phyloP scores from a whole-genome alignment of 1,140 invertebrate species.

The Brachionus paranguensis region DNA sequence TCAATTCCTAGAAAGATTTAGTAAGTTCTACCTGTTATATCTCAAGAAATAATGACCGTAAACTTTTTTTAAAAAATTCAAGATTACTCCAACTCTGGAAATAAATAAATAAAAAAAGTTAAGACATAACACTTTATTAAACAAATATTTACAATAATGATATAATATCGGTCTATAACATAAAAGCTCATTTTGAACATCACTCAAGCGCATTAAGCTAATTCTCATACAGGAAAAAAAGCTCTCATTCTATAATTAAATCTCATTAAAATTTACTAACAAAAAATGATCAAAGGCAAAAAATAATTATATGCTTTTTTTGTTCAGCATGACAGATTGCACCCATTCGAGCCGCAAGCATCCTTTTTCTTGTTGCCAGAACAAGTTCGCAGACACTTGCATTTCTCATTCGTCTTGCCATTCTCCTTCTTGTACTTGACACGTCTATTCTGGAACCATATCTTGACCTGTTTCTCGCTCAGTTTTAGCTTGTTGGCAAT shows the following conservation, averaged over 20 bases:
- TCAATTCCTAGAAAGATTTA: no score
- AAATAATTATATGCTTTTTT: background rate
- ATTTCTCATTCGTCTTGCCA: slow-evolving; percentile 51
- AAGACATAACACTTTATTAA: background rate
- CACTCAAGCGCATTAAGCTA: background rate
- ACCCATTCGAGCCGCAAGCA: background rate
- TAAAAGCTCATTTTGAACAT: background rate
- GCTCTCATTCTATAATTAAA: background rate
- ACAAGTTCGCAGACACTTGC: slow-evolving; percentile 57
- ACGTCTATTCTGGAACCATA: slow-evolving; percentile 83
- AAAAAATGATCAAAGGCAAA: background rate
- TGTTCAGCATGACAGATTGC: slow-evolving; percentile 2
- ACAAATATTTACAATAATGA: slow-evolving; percentile 11
- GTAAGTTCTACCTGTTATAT: no score
- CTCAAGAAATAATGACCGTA: no score
- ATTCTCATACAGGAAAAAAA: background rate
- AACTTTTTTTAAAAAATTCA: no score
- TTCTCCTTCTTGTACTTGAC: slow-evolving; percentile 67
- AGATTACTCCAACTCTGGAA: no score
- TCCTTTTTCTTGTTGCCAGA: slow-evolving; percentile 6
- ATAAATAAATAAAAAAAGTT: background rate
- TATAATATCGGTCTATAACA: background rate
- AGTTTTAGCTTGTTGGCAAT: slow-evolving; percentile 63
- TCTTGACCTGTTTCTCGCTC: slow-evolving; percentile 85
- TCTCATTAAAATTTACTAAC: slow-evolving; percentile 7